Evolutionary conservation across 2,888 invertebrate species (phyloP).

Genomic region (Drosophila testacea): DNA sequence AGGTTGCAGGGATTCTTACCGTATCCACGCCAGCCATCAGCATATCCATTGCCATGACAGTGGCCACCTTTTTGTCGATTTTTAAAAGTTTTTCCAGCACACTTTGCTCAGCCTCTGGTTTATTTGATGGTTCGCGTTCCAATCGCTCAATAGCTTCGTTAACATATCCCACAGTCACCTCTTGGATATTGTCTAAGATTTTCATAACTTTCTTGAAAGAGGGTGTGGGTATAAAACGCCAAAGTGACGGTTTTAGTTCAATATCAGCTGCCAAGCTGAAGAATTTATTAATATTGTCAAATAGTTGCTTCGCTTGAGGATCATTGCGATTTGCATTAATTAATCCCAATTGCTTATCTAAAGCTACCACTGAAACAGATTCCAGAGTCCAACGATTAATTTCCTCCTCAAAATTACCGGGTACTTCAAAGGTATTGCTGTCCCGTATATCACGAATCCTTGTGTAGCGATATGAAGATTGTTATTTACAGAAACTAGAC

Average conservation of each 20-base stretch:
- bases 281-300: slow-evolving; percentile 37
- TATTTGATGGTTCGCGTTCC: slow-evolving; percentile 39
- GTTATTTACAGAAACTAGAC: too few relatives aligned
- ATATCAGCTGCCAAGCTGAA: slow-evolving; percentile 34
- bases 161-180: slow-evolving; percentile 78
- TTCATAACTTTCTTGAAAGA: slow-evolving; percentile 55
- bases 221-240: slow-evolving; percentile 63
- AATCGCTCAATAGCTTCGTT: slow-evolving; percentile 80
- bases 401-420: slow-evolving; percentile 86
- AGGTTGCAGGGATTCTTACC: slow-evolving; percentile 83
- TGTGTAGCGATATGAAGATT: neutral
- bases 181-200: slow-evolving; percentile 66
- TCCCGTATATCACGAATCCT: slow-evolving; percentile 70
- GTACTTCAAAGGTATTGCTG: slow-evolving; percentile 80
- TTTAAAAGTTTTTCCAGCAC: slow-evolving; percentile 88
- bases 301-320: slow-evolving; percentile 60
- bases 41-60: slow-evolving; percentile 90
- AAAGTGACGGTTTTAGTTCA: slow-evolving; percentile 59
- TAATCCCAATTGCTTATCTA: slow-evolving; percentile 82
- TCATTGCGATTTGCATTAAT: slow-evolving; percentile 61
- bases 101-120: slow-evolving; percentile 85
- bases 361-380: slow-evolving; percentile 85
- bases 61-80: slow-evolving; percentile 88
- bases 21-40: slow-evolving; percentile 90
- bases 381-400: slow-evolving; percentile 87